A percentile compares a stretch with the other conserved stretches of the same genome.
These are phyloP conservation scores for Eupithecia dodoneata DNA, from an alignment of 2,888 invertebrate genomes.

Conservation along the genomic window DNA sequence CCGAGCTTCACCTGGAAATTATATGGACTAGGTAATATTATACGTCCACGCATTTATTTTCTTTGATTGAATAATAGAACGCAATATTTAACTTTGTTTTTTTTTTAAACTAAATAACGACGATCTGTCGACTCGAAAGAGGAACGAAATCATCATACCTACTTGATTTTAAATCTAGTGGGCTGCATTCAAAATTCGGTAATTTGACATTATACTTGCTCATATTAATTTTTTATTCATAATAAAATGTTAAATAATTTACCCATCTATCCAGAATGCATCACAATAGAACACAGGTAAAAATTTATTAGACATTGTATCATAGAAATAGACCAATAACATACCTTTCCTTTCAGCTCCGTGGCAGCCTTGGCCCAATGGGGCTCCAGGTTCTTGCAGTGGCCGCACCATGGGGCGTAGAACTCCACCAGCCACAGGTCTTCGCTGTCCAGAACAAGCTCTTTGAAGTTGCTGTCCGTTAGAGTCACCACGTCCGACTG, in stretches of 20 bases:
- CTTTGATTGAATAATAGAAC: too few species aligned
- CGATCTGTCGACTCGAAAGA: too few species aligned
- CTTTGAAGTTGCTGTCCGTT: slow-evolving; percentile 98
- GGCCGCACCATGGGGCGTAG: slow-evolving; percentile 98
- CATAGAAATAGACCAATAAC: background rate
- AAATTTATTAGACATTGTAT: background rate
- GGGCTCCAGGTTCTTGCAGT: slow-evolving; percentile 98
- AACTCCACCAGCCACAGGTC: slow-evolving; percentile 99
- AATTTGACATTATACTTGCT: background rate
- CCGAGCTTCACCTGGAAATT: slow-evolving; percentile 90
- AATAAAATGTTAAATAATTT: too few species aligned
- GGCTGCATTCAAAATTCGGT: background rate
- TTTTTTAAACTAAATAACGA: too few species aligned
- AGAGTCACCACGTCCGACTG: slow-evolving; percentile 92
- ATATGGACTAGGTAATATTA: background rate
- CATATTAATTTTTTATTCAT: too few species aligned
- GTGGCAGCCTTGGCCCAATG: slow-evolving; percentile 98
- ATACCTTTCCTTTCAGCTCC: slow-evolving; percentile 96
- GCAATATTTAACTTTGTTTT: too few species aligned
- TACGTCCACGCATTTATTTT: too few species aligned
- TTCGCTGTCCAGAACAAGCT: slow-evolving; percentile 94
- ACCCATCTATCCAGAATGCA: background rate
- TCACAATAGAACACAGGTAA: background rate
- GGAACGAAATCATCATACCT: background rate
- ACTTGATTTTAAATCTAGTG: background rate